Base-by-base conservation (phyloP, 2,113 vertebrate genomes). In the Romanogobio albipinnatus region DNA sequence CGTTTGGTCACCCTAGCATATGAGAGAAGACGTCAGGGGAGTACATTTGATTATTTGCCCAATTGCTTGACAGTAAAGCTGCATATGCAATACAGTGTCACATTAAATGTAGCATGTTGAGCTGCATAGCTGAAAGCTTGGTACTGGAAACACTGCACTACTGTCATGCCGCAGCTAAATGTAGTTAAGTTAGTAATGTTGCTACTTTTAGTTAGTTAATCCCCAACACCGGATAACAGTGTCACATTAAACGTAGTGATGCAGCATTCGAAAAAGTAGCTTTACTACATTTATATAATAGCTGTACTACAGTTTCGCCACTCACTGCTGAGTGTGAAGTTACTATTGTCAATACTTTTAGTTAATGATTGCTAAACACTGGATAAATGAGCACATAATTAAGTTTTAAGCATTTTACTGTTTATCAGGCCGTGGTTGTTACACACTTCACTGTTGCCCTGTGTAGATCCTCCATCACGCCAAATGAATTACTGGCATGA, bases 391-490 rank as follows among this genome's bases (percentile, higher is more conserved):
- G 58, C 39, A 24, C 43, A 3, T 29, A 29, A 80, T 81, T 81
- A 81, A 68, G 5, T 33, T 29, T 11, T 68, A 43, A 43, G 1
- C 17, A 59, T 58, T 78, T 39, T 36, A 59, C 17, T 56, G 33
- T 36, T 78, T 61, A 10, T 61, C 17, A 5, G 53, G 19, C 29
- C 1, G 2, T 19, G 51, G 56, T 26, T 78, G 76, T 76, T 51
- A 13, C 68, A 75, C 73, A 75, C 45, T 51, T 76, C 64, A 33
- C 6, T 2, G 14, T 36, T 29, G 43, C 70, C 43, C 22, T 74
- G 70, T 74, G 76, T 53, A 66, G 78, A 47, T 49, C 62, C 43
- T 83, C 64, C 87, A 83, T 84, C 75, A 89, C 33, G 59, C 83
- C 66, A 61, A 85, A 81, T 64, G 76, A 76, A 83, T 77, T 71